Evolutionary conservation across 2,797 vertebrate species (phyloP), one percentile per base, ranked within the genome.

Genomic region (Pogonophryne albipinna): DNA sequence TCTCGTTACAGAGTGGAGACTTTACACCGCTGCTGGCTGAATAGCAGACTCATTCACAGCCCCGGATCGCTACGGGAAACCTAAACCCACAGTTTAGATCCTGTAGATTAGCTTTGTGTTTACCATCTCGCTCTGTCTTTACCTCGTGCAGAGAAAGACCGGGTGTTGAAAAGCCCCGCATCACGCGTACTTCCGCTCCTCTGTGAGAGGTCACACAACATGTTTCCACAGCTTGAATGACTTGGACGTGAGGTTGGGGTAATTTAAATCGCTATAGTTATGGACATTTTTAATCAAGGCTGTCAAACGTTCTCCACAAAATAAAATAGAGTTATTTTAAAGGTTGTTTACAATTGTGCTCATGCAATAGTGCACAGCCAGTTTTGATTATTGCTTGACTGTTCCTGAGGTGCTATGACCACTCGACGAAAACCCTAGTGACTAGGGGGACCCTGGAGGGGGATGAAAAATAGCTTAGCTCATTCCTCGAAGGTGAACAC

Each of bases 71-170:
- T 62, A 17, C 9, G 63, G 72, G 88, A 90, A 92, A 91, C 80
- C 74, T 69, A 90, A 90, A 79, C 72, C 89, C 67, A 20, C 58
- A 10, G 64, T 78, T 89, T 76, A 80, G 87, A 91, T 86, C 81
- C 81, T 59, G 57, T 63, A 87, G 84, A 88, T 87, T 73, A 84
- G 55, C 80, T 81, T 67, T 79, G 67, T 80, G 71, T 87, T 89
- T 79, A 73, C 59, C 58, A 71, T 70, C 71, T 67, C 78, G 38
- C 62, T 75, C 73, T 15, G 16, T 79, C 67, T 72, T 61, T 75
- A 50, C 63, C 45, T 72, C 13, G 11, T 63, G 71, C 60, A 16
- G 76, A 57, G 64, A 46, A 78, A 52, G 72, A 74, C 55, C 1
- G 20, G 66, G 64, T 16, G 58, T 51, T 84, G 78, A 87, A 83